phyloP scores from a whole-genome alignment of 2,888 invertebrate species.

The Sialis lutaria region DNA sequence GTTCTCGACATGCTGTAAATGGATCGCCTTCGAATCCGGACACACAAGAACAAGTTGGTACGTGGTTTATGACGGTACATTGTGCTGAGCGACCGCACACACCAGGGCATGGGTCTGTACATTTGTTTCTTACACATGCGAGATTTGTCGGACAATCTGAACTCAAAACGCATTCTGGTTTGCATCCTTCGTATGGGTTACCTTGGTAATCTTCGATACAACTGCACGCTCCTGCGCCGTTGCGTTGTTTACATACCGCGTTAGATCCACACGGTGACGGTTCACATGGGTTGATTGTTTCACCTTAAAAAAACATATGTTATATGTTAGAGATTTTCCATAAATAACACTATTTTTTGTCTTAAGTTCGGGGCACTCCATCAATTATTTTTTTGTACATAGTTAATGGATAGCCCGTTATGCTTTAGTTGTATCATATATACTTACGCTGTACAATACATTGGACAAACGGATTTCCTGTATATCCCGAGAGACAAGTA shows the following conservation, averaged over 20 bases:
- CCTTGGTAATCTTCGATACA: conserved; percentile 69
- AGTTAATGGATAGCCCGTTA: no score
- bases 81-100: conserved; percentile 69
- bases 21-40: conserved; percentile 61
- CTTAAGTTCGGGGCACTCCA: not conserved
- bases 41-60: conserved; percentile 68
- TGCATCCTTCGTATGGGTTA: conserved; percentile 72
- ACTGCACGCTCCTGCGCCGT: conserved; percentile 63
- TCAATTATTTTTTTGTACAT: not conserved
- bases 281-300: conserved; percentile 54
- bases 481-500: conserved; percentile 54
- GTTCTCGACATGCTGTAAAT: conserved; percentile 32
- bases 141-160: conserved; percentile 71
- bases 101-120: conserved; percentile 72
- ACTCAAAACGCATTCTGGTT: conserved; percentile 74
- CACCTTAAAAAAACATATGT: conserved; percentile 25
- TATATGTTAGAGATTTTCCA: not conserved
- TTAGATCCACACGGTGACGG: conserved; percentile 79
- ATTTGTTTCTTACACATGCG: conserved; percentile 69
- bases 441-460: conserved; percentile 42
- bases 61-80: conserved; percentile 69
- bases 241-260: conserved; percentile 58
- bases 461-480: conserved; percentile 70
- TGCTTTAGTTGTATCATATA: not conserved
- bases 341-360: not conserved